Conservation (phyloP, 2,888 invertebrate genomes). For the Podotricha telesiphe region DNA sequence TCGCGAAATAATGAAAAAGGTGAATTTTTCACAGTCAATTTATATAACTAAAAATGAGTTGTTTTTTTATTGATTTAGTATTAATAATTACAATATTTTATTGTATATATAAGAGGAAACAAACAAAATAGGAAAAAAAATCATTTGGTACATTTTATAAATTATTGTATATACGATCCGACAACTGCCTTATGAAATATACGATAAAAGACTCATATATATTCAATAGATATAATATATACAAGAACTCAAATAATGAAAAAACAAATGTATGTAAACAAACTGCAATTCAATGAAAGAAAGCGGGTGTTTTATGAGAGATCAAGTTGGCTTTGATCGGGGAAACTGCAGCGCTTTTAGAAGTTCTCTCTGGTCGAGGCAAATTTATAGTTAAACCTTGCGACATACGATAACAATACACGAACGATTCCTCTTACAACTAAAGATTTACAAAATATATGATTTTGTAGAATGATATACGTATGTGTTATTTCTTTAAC, state of each 20-base stretch:
- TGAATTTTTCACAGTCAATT: no score
- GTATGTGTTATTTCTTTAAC: no score
- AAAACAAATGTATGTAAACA: conserved; percentile 12
- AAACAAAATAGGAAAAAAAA: no score
- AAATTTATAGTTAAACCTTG: conserved; percentile 37
- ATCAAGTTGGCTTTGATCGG: conserved; percentile 29
- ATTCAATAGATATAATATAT: not conserved
- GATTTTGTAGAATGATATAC: not conserved
- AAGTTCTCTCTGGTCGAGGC: conserved; percentile 27
- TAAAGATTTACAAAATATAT: not conserved
- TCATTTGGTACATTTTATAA: no score
- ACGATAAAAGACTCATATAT: not conserved
- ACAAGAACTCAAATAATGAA: not conserved
- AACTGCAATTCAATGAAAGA: conserved; percentile 15
- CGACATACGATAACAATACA: conserved; percentile 28
- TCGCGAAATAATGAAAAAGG: not conserved
- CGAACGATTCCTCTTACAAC: conserved; percentile 17
- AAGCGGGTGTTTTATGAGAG: conserved; percentile 26
- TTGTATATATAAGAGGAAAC: no score
- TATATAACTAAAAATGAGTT: not conserved
- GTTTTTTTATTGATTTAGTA: not conserved
- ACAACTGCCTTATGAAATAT: not conserved
- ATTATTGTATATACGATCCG: no score
- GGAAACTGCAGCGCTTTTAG: conserved; percentile 33
- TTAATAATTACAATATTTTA: not conserved